Percentiles rank a stretch among this genome's conserved stretches.
These are phyloP conservation scores for Digitonthophagus gazella DNA, from an alignment of 2,888 invertebrate genomes.

Conservation along the genomic window DNA sequence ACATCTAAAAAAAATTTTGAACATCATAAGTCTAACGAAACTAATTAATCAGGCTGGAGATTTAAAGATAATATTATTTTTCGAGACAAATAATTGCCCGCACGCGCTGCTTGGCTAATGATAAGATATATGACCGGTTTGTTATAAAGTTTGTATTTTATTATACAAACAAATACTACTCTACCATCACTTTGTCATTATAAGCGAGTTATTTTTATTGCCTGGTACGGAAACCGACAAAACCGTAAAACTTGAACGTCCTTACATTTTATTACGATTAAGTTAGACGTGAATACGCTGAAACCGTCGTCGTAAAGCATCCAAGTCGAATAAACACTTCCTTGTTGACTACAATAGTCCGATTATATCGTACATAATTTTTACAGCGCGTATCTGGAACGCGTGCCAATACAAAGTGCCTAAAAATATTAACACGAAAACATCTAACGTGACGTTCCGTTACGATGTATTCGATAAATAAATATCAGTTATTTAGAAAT, in stretches of 20 bases:
- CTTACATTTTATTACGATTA: neutral
- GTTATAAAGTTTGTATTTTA: neutral
- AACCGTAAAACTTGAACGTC: neutral
- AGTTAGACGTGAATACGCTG: neutral
- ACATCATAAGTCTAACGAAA: neutral
- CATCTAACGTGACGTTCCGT: neutral
- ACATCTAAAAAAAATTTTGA: neutral
- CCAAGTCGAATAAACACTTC: neutral
- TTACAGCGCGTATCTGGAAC: neutral
- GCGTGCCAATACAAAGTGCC: neutral
- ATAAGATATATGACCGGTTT: neutral
- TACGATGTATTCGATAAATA: neutral
- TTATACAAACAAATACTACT: neutral
- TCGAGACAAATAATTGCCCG: neutral
- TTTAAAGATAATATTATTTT: neutral
- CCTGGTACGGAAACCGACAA: neutral
- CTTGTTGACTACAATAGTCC: neutral
- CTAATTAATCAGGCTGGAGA: neutral
- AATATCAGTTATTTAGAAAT: neutral
- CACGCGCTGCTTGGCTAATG: neutral
- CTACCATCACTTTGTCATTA: neutral
- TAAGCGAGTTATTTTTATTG: neutral
- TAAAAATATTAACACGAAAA: neutral
- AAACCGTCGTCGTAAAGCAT: neutral
- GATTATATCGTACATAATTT: neutral